A percentile compares a stretch with the other conserved stretches of the same genome.
phyloP scores from a whole-genome alignment of 1,140 invertebrate genomes.

The Habropoda laboriosa region DNA sequence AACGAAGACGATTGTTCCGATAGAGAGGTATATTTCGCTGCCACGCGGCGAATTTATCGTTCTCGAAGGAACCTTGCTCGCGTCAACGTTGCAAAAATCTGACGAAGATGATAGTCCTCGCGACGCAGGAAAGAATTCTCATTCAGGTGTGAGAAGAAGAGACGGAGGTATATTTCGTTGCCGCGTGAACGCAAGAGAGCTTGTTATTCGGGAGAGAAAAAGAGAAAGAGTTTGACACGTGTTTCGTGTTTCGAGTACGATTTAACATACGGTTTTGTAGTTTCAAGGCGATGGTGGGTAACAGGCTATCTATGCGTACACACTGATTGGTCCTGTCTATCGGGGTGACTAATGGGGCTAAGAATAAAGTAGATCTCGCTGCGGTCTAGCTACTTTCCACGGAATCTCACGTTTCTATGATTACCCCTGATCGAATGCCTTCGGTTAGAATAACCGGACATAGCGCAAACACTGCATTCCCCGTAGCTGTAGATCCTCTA shows the following conservation, averaged over 20 bases:
- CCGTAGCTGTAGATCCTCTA: not conserved
- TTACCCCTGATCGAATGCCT: no score
- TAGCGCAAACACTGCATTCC: not conserved
- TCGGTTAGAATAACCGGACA: not conserved
- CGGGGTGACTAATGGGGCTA: constrained; percentile 4
- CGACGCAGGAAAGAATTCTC: not conserved
- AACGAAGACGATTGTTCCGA: no score
- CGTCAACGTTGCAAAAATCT: no score
- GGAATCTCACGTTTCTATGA: not conserved
- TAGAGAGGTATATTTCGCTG: no score
- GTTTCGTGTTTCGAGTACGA: not conserved
- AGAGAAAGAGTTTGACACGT: no score
- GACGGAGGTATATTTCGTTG: not conserved
- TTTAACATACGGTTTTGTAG: not conserved
- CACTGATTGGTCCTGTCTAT: not conserved
- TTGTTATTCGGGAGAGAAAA: not conserved
- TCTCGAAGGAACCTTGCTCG: no score
- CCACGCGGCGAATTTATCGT: no score
- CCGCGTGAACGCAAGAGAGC: not conserved
- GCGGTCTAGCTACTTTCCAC: not conserved
- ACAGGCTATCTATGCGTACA: not conserved
- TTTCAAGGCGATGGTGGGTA: not conserved
- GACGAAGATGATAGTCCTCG: not conserved
- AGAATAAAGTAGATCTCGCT: not conserved
- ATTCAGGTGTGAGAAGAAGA: not conserved